Evolutionary conservation across 2,888 invertebrate species (phyloP).

Genomic region (Caenorhabditis angaria): DNA sequence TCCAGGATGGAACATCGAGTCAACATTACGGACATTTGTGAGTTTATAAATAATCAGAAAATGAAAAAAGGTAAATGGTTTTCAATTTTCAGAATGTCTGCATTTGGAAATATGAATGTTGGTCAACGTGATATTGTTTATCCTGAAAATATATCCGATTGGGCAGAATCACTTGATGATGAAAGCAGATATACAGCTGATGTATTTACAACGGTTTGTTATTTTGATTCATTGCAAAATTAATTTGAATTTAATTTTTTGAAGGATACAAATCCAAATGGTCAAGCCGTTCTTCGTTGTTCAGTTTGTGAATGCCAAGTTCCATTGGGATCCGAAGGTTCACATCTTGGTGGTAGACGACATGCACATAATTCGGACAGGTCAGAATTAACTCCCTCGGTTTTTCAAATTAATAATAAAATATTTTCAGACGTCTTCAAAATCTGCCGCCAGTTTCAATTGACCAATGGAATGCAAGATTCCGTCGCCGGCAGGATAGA

Average conservation of each 20-base stretch:
- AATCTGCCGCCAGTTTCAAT: no score
- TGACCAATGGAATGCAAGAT: no score
- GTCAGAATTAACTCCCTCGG: not conserved
- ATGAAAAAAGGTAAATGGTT: no score
- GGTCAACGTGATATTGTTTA: not conserved
- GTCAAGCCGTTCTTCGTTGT: not conserved
- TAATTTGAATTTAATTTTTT: not conserved
- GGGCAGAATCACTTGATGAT: no score
- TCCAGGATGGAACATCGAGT: not conserved
- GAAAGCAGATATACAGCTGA: no score
- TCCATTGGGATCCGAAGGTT: not conserved
- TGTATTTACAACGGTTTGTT: no score
- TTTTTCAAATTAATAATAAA: no score
- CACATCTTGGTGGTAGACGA: not conserved
- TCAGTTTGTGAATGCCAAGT: not conserved
- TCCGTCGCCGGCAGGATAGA: no score
- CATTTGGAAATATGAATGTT: not conserved
- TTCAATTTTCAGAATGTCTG: not conserved
- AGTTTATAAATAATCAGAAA: no score
- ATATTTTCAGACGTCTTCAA: no score
- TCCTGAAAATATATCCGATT: no score
- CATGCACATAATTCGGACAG: not conserved
- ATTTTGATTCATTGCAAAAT: not conserved
- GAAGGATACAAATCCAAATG: not conserved
- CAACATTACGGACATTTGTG: not conserved